Conservation (phyloP, 2,797 vertebrate genomes). For the Acipenser transmontanus region DNA sequence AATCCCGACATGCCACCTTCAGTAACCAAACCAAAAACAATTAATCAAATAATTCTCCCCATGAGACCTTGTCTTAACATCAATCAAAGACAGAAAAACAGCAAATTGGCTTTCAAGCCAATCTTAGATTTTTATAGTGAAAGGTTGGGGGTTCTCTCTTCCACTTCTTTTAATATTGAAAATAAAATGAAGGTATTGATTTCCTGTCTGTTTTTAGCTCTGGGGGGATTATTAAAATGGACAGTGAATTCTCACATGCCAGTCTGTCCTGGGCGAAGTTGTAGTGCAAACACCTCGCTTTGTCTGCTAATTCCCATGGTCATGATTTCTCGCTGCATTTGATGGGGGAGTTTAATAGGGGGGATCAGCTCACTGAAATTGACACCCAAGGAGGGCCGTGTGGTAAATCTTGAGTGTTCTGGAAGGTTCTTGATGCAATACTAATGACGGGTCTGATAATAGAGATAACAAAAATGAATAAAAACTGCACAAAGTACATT, state of each 20-base stretch:
- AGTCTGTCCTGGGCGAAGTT: slow-evolving; percentile 24
- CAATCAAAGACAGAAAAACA: slow-evolving; percentile 36
- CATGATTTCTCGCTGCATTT: neutral
- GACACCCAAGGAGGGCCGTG: neutral
- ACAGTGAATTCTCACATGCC: slow-evolving; percentile 42
- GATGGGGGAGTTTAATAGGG: neutral
- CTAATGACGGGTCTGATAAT: no score
- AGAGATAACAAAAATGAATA: no score
- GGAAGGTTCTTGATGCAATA: no score
- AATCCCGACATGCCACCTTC: no score
- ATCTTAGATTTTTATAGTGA: slow-evolving; percentile 39
- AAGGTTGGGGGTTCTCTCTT: slow-evolving; percentile 33
- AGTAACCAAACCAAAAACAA: slow-evolving; percentile 21
- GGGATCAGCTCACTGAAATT: neutral
- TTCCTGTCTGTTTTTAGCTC: slow-evolving; percentile 55
- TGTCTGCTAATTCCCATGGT: slow-evolving; percentile 27
- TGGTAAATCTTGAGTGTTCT: neutral
- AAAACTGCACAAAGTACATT: no score
- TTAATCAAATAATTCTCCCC: slow-evolving; percentile 40
- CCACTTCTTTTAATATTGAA: slow-evolving; percentile 51
- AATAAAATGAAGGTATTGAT: slow-evolving; percentile 56
- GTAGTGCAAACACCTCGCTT: slow-evolving; percentile 27
- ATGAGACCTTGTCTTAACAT: slow-evolving; percentile 31
- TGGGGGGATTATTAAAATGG: slow-evolving; percentile 57
- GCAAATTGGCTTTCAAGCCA: slow-evolving; percentile 41